Percentiles rank a stretch among this genome's conserved stretches.
Evolutionary conservation across 1,140 invertebrate species (phyloP).

Genomic region (Augochlora pura): DNA sequence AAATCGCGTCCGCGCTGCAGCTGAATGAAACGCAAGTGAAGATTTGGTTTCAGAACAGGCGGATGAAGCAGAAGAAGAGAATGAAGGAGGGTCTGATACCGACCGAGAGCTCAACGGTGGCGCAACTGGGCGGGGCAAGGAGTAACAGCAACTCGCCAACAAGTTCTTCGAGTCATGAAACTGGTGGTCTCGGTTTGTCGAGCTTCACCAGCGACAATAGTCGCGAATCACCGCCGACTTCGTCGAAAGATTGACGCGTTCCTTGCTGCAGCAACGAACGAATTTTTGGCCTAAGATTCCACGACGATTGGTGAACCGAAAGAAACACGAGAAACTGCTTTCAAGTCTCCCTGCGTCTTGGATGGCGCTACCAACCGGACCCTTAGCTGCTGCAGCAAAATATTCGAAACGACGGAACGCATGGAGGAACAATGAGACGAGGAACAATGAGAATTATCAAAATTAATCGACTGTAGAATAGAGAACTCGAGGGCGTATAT

Average conservation of each 20-base stretch:
- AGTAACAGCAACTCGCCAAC: slow-evolving; percentile 80
- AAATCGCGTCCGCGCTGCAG: slow-evolving; percentile 97
- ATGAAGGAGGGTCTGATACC: slow-evolving; percentile 94
- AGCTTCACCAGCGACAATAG: slow-evolving; percentile 74
- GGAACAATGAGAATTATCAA: slow-evolving; percentile 16
- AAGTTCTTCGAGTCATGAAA: slow-evolving; percentile 70
- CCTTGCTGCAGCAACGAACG: slow-evolving; percentile 54
- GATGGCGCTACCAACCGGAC: not conserved
- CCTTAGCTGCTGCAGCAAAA: slow-evolving; percentile 31
- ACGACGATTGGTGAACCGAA: slow-evolving; percentile 32
- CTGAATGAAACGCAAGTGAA: slow-evolving; percentile 96
- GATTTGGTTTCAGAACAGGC: slow-evolving; percentile 93
- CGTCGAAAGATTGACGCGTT: slow-evolving; percentile 72
- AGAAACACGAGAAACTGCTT: not conserved
- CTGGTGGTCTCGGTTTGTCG: slow-evolving; percentile 61
- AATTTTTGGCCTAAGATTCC: slow-evolving; percentile 42
- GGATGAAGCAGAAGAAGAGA: slow-evolving; percentile 96
- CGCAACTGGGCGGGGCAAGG: slow-evolving; percentile 68
- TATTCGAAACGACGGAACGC: not conserved
- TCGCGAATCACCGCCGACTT: slow-evolving; percentile 71
- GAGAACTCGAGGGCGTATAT: slow-evolving; percentile 29
- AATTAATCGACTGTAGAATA: slow-evolving; percentile 38
- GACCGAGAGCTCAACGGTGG: slow-evolving; percentile 77
- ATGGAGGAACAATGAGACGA: not conserved
- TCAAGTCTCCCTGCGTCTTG: not conserved